Base-by-base conservation (phyloP, 2,797 vertebrate species). In the Tadarida brasiliensis region DNA sequence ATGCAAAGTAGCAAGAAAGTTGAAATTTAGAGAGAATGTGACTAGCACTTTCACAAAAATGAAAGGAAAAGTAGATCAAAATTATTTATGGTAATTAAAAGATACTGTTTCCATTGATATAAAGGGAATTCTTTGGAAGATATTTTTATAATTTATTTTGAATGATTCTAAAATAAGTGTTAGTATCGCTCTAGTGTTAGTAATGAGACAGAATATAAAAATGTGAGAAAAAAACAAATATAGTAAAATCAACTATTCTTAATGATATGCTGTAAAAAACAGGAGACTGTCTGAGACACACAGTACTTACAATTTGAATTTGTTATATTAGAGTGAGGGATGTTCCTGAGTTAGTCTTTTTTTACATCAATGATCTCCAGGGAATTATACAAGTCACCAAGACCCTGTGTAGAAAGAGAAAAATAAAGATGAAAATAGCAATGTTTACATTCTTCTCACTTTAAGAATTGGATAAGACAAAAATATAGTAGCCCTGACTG, bases 81-180 rank as follows among this genome's bases (percentile, higher is more conserved):
- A 67, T 74, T 51, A 87, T 70, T 90, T 73, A 70, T 54, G 47
- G 22, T 89, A 65, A 94, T 87, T 20, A 65, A 86, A 96, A 86
- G 6, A 77, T 33, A 94, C n/a, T 89, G 19, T 74, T 94, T 83
- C 68, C 61, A 78, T 8, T 78, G 7, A 14, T 54, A 6, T 92
- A 24, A 67, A 89, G 70, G 5, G 35, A 65, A 68, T 83, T 44
- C 39, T 68, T 80, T 74, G 17, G 49, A 74, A 83, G 57, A 89
- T 57, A 59, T 47, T 94, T 94, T 94, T 51, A 7, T 63, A 76
- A 91, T 33, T 76, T 81, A 76, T 61, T 96, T 92, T 87, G 17
- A 87, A 92, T 81, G 95, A 77, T 85, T 92, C 51, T 76, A 63
- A 94, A 90, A 35, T 71, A 73, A 9, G 0, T 73, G 3, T 57